Conservation (phyloP, 2,797 vertebrate genomes). For the Malacoctenus gilli region DNA sequence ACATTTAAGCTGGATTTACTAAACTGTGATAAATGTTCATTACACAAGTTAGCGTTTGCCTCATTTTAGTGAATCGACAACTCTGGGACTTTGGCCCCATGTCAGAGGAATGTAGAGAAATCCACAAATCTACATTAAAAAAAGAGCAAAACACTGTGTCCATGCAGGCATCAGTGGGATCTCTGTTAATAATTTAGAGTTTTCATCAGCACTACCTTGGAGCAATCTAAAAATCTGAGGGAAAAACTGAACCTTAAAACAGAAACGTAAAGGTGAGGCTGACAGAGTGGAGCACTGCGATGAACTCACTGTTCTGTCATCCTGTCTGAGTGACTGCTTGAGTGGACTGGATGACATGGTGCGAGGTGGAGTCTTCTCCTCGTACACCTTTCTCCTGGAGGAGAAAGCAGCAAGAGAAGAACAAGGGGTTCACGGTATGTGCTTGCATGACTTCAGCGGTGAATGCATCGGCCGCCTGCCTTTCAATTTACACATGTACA, state of each 20-base stretch:
- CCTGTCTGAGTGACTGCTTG: conserved; percentile 66
- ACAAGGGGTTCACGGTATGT: conserved; percentile 28
- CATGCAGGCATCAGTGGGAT: conserved; percentile 17
- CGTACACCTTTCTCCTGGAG: conserved; percentile 71
- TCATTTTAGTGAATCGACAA: conserved; percentile 10
- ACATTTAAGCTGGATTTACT: no score
- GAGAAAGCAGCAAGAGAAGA: conserved; percentile 23
- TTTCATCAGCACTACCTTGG: conserved; percentile 28
- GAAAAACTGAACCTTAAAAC: conserved; percentile 2
- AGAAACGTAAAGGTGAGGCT: conserved; percentile 4
- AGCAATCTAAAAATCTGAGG: conserved; percentile 15
- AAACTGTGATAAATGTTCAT: no score
- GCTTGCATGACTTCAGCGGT: conserved; percentile 34
- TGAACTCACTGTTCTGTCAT: conserved; percentile 80
- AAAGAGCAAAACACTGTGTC: conserved; percentile 30
- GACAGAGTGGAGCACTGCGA: background rate
- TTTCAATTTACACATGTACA: conserved; percentile 57
- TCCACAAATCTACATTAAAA: conserved; percentile 53
- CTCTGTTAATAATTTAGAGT: conserved; percentile 30
- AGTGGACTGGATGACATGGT: conserved; percentile 71
- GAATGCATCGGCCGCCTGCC: conserved; percentile 50
- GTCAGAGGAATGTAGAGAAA: conserved; percentile 37
- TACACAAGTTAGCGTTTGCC: no score
- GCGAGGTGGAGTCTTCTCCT: conserved; percentile 63
- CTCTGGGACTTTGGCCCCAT: conserved; percentile 19